Conservation (phyloP, 64 coral and sea anemone genomes). For the Astreopora myriophthalma region DNA sequence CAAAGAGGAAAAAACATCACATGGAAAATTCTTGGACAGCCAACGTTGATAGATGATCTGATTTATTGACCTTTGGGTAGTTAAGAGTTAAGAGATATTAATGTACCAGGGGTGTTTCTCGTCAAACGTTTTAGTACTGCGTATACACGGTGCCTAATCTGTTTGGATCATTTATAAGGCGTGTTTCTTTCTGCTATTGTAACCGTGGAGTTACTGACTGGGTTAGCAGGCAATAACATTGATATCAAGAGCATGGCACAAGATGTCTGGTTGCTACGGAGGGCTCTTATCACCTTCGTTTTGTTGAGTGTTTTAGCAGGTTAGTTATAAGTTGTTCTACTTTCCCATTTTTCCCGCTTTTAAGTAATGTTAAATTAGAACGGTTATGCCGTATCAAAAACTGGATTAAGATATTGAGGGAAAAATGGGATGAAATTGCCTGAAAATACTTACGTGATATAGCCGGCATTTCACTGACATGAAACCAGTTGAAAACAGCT, state of each 20-base stretch:
- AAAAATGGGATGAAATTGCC: neutral
- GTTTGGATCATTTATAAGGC: no score
- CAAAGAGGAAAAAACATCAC: neutral
- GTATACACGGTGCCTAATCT: neutral
- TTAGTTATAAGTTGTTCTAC: neutral
- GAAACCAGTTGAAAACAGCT: neutral
- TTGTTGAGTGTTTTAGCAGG: neutral
- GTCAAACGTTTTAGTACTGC: neutral
- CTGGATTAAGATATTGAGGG: neutral
- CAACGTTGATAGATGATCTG: neutral
- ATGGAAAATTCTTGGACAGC: neutral
- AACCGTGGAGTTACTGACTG: slow-evolving; percentile 47
- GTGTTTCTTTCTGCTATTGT: neutral
- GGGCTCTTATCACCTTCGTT: neutral
- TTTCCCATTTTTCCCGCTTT: neutral
- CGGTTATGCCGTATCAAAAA: neutral
- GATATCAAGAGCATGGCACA: slow-evolving; percentile 6
- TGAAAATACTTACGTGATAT: neutral
- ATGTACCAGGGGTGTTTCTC: neutral
- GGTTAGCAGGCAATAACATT: neutral
- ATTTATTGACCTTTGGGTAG: neutral
- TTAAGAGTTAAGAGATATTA: neutral
- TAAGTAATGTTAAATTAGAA: neutral
- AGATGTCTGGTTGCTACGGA: slow-evolving; percentile 36
- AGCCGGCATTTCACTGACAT: neutral